phyloP scores from a whole-genome alignment of 2,113 vertebrate species.

The Myanophis thanlyinensis region DNA sequence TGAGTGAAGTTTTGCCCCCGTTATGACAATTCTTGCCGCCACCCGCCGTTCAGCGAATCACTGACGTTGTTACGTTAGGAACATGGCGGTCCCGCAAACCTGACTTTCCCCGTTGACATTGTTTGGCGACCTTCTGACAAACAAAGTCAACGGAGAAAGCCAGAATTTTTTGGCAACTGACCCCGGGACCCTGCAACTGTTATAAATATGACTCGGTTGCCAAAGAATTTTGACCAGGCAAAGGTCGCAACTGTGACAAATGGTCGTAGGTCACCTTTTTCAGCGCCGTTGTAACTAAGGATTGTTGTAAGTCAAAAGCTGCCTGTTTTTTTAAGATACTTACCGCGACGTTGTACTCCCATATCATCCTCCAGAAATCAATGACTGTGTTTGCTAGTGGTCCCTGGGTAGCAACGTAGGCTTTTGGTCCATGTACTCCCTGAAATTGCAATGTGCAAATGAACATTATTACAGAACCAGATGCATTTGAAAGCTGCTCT shows the following conservation, averaged over 20 bases:
- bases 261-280: rapidly evolving
- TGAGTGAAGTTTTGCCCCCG: too few species aligned
- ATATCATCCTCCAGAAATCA: slow-evolving; percentile 99
- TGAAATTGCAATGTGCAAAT: slow-evolving; percentile 56
- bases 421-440: slow-evolving; percentile 91
- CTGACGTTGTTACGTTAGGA: too few species aligned
- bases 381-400: slow-evolving; percentile 93
- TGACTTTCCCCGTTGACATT: too few species aligned
- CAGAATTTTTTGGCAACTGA: too few species aligned
- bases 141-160: too few species aligned
- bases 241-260: not conserved
- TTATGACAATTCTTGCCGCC: too few species aligned
- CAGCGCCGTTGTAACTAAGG: not conserved
- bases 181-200: rapidly evolving
- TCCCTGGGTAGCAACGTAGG: slow-evolving; percentile 96
- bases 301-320: not conserved
- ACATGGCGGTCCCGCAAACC: too few species aligned
- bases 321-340: slow-evolving; percentile 62
- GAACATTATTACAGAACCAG: not conserved
- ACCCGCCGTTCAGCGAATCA: too few species aligned
- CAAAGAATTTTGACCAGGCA: not conserved
- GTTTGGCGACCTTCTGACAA: too few species aligned
- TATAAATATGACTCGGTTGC: too few species aligned
- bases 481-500: not conserved
- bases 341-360: slow-evolving; percentile 93